Evolutionary conservation across 2,797 vertebrate species (phyloP).

Genomic region (Muscicapa comitata): DNA sequence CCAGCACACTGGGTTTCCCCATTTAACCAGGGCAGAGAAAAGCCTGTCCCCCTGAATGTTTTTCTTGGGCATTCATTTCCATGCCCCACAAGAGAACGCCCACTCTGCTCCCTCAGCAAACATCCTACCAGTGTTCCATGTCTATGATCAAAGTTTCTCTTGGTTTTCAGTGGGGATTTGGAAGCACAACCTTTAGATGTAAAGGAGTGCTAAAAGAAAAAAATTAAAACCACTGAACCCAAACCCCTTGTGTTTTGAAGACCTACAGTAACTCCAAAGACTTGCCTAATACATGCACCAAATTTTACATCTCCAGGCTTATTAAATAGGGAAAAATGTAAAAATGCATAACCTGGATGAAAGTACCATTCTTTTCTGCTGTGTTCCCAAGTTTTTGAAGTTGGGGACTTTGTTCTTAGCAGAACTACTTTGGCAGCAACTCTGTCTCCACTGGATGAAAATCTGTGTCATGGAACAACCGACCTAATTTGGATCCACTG

Average conservation of each 20-base stretch:
- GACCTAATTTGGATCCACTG: background rate
- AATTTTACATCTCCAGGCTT: slow-evolving; percentile 13
- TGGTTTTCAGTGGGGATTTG: background rate
- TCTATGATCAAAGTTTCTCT: slow-evolving; percentile 9
- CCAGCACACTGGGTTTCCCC: background rate
- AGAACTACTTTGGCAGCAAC: slow-evolving; percentile 48
- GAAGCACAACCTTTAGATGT: background rate
- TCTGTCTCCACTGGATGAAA: background rate
- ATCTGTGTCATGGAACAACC: background rate
- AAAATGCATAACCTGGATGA: slow-evolving; percentile 51
- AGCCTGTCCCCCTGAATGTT: background rate
- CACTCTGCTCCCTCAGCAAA: background rate
- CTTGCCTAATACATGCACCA: slow-evolving; percentile 16
- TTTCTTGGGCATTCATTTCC: background rate
- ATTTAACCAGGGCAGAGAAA: background rate
- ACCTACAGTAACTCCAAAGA: background rate
- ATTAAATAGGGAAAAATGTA: slow-evolving; percentile 34
- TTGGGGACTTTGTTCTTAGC: slow-evolving; percentile 47
- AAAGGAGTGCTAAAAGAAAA: background rate
- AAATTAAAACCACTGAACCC: background rate
- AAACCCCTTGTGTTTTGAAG: background rate
- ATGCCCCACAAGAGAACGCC: background rate
- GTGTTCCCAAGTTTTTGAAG: slow-evolving; percentile 24
- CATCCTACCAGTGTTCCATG: background rate
- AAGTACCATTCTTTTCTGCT: background rate